Conservation (phyloP, 2,113 vertebrate species). For the Oncorhynchus keta region DNA sequence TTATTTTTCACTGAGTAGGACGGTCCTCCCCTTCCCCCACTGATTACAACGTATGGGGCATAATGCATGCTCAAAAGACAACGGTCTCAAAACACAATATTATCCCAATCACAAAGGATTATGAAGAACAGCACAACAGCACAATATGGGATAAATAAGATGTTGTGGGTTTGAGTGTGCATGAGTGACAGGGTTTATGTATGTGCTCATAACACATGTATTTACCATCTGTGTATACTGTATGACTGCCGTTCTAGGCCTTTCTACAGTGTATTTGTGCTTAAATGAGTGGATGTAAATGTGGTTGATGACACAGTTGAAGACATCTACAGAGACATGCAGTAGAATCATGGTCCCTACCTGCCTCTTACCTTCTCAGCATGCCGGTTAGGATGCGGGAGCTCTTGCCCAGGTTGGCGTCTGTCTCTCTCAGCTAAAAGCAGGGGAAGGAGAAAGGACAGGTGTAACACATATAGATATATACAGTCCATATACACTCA, state of each 20-base stretch:
- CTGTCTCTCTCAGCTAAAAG: constrained; percentile 91
- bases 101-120: no score
- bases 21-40: no score
- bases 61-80: no score
- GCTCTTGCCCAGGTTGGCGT: constrained; percentile 96
- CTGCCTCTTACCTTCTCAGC: constrained; percentile 98
- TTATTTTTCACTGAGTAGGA: no score
- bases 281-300: neutral
- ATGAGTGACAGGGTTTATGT: neutral
- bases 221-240: no score
- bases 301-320: constrained; percentile 15
- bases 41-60: no score
- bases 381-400: constrained; percentile 96
- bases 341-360: constrained; percentile 80
- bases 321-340: constrained; percentile 47
- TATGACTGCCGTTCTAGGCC: no score
- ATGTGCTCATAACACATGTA: neutral
- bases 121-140: no score
- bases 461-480: neutral
- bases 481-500: no score
- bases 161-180: neutral
- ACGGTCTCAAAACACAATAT: no score
- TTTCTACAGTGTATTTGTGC: no score
- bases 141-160: no score
- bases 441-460: constrained; percentile 14